These are phyloP conservation scores for Eumeta japonica DNA, from an alignment of 1,140 invertebrate genomes.

Conservation along the genomic window DNA sequence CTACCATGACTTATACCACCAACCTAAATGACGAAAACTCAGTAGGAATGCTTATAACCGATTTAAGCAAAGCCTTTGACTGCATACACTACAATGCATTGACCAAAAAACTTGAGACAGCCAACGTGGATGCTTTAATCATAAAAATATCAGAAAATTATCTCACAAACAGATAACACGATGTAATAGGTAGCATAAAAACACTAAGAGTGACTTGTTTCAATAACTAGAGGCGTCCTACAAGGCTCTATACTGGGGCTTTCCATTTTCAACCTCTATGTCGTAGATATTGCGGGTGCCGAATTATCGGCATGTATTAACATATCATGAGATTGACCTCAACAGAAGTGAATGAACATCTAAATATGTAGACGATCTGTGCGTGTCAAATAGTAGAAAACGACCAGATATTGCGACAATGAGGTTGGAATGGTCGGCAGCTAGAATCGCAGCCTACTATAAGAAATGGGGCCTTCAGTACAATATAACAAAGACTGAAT, in stretches of 20 bases:
- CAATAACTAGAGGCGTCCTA: constrained; percentile 4
- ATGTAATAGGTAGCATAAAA: not conserved
- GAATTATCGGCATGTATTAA: no score
- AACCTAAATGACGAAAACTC: constrained; percentile 1
- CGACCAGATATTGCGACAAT: constrained; percentile 2
- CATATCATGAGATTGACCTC: constrained; percentile 2
- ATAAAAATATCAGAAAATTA: constrained; percentile 6
- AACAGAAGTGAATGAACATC: no score
- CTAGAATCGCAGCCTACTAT: constrained; percentile 4
- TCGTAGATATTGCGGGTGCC: not conserved
- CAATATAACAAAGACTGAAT: constrained; percentile 6
- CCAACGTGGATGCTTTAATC: constrained; percentile 1
- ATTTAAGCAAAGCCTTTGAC: constrained; percentile 8
- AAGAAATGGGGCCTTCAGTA: constrained; percentile 5
- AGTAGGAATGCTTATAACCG: constrained; percentile 6
- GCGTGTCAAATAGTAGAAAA: not conserved
- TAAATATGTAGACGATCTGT: constrained; percentile 7
- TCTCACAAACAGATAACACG: constrained; percentile 2
- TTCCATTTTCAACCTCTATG: constrained; percentile 4
- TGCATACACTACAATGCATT: no score
- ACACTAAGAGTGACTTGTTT: constrained; percentile 3
- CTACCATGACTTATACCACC: not conserved
- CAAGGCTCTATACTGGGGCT: no score
- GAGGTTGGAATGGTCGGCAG: constrained; percentile 2
- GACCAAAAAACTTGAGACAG: constrained; percentile 2